A percentile compares a stretch with the other conserved stretches of the same genome.
Conservation (phyloP, 53 echinoderm and acorn worm species). For the Luidia sarsii region DNA sequence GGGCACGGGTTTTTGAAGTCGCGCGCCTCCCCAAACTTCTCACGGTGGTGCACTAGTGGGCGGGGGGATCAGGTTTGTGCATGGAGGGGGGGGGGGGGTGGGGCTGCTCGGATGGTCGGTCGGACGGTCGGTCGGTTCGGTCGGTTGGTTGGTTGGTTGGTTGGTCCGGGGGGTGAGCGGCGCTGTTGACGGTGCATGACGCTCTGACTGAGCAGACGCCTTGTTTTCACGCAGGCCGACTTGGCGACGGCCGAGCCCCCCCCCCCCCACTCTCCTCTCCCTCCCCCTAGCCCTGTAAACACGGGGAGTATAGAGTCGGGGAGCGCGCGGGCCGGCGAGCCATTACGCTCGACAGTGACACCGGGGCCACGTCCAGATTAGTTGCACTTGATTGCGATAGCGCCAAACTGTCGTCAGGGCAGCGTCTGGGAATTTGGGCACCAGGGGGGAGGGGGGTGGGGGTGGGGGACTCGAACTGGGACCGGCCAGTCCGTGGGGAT, state of each 20-base stretch:
- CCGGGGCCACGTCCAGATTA: slow-evolving; percentile 26
- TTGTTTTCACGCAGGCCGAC: slow-evolving; percentile 34
- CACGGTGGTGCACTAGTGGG: background rate
- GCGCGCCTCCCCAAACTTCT: background rate
- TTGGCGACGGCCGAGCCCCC: slow-evolving; percentile 42
- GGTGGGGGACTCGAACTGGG: too few relatives aligned
- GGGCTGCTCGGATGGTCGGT: too few relatives aligned
- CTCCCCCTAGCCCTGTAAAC: too few relatives aligned
- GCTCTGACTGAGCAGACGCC: slow-evolving; percentile 18
- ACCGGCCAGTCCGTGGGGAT: slow-evolving; percentile 6
- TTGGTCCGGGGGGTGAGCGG: too few relatives aligned
- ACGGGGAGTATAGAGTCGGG: background rate
- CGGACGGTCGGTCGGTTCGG: too few relatives aligned
- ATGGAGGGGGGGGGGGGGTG: background rate
- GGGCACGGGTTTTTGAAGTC: slow-evolving; percentile 23
- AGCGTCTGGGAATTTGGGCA: slow-evolving; percentile 54
- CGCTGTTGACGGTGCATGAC: too few relatives aligned
- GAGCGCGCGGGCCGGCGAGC: background rate
- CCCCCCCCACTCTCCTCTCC: too few relatives aligned
- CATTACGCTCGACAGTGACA: background rate
- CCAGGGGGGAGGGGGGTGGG: slow-evolving; percentile 1
- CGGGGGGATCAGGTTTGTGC: background rate
- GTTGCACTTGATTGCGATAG: slow-evolving; percentile 54
- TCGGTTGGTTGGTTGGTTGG: too few relatives aligned
- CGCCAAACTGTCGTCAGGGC: slow-evolving; percentile 51